Percentiles rank a stretch among this genome's conserved stretches.
Evolutionary conservation across 2,113 vertebrate species (phyloP).

Genomic region (Chloroceryle aenea): DNA sequence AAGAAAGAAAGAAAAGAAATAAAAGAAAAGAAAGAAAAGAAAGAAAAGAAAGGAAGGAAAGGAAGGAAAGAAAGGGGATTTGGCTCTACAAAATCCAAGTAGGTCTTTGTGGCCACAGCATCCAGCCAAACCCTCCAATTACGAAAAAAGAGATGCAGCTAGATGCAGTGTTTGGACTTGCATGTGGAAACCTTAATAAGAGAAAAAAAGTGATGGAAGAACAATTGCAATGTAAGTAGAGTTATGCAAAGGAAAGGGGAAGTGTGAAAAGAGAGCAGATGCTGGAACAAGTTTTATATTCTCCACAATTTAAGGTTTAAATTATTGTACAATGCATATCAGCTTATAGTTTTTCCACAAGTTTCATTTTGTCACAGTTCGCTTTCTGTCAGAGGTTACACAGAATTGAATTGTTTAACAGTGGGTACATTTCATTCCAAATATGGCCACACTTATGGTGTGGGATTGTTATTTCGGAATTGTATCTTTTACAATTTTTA

Average conservation of each 20-base stretch:
- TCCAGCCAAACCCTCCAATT: neutral
- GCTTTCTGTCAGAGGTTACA: neutral
- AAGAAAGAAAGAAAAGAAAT: too few relatives aligned
- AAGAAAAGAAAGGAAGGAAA: too few relatives aligned
- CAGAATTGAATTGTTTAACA: neutral
- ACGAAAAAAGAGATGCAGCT: neutral
- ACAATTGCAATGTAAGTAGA: neutral
- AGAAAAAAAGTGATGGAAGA: neutral
- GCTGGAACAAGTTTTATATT: neutral
- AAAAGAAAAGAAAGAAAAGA: too few relatives aligned
- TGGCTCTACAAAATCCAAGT: neutral
- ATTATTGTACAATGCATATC: neutral
- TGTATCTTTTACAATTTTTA: neutral
- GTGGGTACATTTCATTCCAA: conserved; percentile 16
- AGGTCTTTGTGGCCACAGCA: neutral
- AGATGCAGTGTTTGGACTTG: neutral
- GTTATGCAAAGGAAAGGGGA: neutral
- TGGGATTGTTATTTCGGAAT: neutral
- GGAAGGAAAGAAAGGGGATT: neutral
- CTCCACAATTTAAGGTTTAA: neutral
- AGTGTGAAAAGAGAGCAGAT: neutral
- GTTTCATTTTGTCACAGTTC: neutral
- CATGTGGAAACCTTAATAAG: neutral
- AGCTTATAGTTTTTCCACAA: conserved; percentile 1
- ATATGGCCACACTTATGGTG: neutral